These are phyloP conservation scores for Alectura lathami DNA, from an alignment of 2,113 vertebrate genomes.

Conservation along the genomic window DNA sequence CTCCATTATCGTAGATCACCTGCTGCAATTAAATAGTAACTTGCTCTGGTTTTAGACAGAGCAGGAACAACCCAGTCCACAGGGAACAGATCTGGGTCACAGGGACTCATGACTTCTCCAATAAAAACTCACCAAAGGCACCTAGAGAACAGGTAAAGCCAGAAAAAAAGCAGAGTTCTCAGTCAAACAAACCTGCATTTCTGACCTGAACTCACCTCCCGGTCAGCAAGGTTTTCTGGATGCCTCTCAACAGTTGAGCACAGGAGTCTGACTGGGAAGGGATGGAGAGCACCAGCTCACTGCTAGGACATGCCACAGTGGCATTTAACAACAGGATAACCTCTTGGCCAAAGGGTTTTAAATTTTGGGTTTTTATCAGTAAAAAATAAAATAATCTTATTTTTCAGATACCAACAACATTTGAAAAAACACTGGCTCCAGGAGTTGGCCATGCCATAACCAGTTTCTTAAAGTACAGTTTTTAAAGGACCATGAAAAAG, in stretches of 20 bases:
- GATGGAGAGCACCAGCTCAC: background rate
- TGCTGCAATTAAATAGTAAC: conserved; percentile 51
- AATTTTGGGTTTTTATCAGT: background rate
- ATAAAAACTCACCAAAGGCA: background rate
- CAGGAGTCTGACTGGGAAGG: background rate
- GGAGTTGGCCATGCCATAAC: background rate
- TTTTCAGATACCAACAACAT: background rate
- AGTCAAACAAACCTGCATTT: background rate
- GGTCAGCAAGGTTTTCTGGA: background rate
- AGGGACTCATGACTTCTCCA: background rate
- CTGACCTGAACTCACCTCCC: background rate
- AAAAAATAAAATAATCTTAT: background rate
- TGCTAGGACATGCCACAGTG: background rate
- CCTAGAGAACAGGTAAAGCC: background rate
- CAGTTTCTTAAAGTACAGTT: background rate
- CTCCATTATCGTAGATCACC: conserved; percentile 59
- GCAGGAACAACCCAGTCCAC: background rate
- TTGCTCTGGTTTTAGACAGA: conserved; percentile 7
- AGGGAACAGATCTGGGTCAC: background rate
- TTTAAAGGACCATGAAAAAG: background rate
- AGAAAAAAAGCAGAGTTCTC: background rate
- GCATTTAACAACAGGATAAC: background rate
- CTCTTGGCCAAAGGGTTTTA: background rate
- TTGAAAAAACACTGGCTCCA: background rate
- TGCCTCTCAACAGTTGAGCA: background rate